Percentiles rank a stretch among this genome's conserved stretches.
These are phyloP conservation scores for Glyphotaelius pellucidus DNA, from an alignment of 2,888 invertebrate species.

Conservation along the genomic window DNA sequence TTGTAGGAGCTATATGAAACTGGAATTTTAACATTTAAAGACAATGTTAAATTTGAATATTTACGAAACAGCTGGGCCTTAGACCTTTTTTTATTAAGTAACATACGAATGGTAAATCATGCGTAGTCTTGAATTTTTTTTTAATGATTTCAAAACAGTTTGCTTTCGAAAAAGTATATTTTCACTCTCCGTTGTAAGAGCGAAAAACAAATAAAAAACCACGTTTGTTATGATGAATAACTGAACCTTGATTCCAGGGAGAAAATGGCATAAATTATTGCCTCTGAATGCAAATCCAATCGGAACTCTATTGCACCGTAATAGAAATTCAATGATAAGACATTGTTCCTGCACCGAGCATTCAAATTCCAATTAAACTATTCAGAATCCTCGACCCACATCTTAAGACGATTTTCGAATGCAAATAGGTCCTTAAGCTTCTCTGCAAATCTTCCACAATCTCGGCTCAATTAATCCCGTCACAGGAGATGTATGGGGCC, in stretches of 20 bases:
- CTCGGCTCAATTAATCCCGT: slow-evolving; percentile 58
- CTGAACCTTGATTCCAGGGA: not conserved
- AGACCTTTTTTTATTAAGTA: no score
- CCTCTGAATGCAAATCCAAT: not conserved
- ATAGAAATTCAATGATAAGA: slow-evolving; percentile 44
- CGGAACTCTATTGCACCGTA: slow-evolving; percentile 26
- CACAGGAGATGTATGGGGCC: slow-evolving; percentile 49
- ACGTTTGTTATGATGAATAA: not conserved
- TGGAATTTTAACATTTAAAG: no score
- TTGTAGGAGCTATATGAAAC: no score
- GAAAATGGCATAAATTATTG: not conserved
- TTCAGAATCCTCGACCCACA: slow-evolving; percentile 52
- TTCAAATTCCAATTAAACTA: slow-evolving; percentile 59
- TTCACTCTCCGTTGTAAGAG: not conserved
- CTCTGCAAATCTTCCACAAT: slow-evolving; percentile 47
- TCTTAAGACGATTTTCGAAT: slow-evolving; percentile 55
- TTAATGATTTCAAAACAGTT: not conserved
- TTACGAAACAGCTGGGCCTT: no score
- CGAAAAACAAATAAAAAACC: not conserved
- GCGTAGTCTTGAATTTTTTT: no score
- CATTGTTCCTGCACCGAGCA: slow-evolving; percentile 23
- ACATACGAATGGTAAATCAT: no score
- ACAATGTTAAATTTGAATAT: no score
- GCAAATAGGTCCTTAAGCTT: slow-evolving; percentile 58
- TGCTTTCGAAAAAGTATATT: no score